A percentile compares a stretch with the other conserved stretches of the same genome.
phyloP scores from a whole-genome alignment of 37 sponge, comb jelly and placozoan species.

The Hormiphora californensis region DNA sequence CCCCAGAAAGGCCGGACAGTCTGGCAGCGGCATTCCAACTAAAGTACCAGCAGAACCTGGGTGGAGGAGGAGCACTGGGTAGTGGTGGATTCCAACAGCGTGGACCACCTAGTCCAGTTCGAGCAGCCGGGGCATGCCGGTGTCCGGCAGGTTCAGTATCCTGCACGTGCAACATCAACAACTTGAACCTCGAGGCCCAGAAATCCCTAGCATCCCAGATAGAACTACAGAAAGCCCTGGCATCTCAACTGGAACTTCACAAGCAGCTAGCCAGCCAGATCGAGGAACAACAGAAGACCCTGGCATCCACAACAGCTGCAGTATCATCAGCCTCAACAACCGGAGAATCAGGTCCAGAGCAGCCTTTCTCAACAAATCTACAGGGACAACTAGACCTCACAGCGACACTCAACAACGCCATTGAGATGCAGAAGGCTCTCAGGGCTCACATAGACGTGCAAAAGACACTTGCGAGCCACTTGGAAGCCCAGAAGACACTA shows the following conservation, averaged over 20 bases:
- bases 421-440: slow-evolving; percentile 32
- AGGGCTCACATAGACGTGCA: slow-evolving; percentile 26
- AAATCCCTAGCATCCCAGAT: slow-evolving; percentile 21
- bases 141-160: slow-evolving; percentile 5
- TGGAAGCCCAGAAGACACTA: slow-evolving; percentile 33
- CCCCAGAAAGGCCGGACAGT: not conserved
- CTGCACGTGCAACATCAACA: slow-evolving; percentile 16
- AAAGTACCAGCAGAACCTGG: slow-evolving; percentile 43
- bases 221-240: slow-evolving; percentile 35
- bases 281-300: not conserved
- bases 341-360: not conserved
- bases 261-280: slow-evolving; percentile 24
- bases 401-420: not conserved
- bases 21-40: slow-evolving; percentile 44
- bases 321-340: not conserved
- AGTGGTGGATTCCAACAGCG: not conserved
- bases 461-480: slow-evolving; percentile 42
- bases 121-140: too few species aligned
- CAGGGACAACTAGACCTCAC: not conserved
- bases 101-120: too few species aligned
- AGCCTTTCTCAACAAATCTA: not conserved
- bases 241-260: slow-evolving; percentile 25
- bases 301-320: not conserved
- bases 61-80: not conserved
- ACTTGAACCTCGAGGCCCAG: slow-evolving; percentile 45